These are phyloP conservation scores for Brienomyrus brachyistius DNA, from an alignment of 2,113 vertebrate species.

Conservation along the genomic window DNA sequence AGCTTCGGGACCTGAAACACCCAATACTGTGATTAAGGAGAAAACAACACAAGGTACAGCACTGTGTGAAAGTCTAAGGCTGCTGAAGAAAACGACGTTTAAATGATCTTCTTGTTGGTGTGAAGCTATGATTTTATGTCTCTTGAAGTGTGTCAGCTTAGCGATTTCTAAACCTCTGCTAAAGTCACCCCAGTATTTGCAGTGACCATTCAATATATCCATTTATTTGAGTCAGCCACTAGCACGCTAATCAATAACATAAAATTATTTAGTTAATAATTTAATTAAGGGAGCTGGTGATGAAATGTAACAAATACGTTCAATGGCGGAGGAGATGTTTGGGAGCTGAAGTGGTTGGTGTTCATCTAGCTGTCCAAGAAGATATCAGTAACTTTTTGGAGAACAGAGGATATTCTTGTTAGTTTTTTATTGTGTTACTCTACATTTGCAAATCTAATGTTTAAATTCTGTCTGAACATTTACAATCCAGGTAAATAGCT, in stretches of 20 bases:
- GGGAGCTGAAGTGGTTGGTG: rapidly evolving
- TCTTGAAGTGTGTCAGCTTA: background rate
- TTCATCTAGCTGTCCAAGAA: background rate
- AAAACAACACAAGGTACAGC: background rate
- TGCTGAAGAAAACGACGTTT: background rate
- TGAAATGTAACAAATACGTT: background rate
- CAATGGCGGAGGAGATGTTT: background rate
- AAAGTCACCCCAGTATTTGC: background rate
- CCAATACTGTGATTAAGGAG: background rate
- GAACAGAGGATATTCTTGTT: background rate
- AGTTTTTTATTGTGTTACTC: background rate
- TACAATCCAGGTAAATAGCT: background rate
- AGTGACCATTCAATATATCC: background rate
- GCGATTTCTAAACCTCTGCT: background rate
- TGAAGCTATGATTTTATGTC: background rate
- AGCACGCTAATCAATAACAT: background rate
- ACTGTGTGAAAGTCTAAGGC: background rate
- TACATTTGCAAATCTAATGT: background rate
- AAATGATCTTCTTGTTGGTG: background rate
- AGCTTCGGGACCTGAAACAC: no score
- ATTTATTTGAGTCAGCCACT: background rate
- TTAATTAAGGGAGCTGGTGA: background rate
- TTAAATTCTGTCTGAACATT: background rate
- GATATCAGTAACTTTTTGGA: background rate
- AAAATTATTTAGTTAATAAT: background rate